These are phyloP conservation scores for Sandelia bainsii DNA, from an alignment of 2,797 vertebrate genomes.

Conservation along the genomic window DNA sequence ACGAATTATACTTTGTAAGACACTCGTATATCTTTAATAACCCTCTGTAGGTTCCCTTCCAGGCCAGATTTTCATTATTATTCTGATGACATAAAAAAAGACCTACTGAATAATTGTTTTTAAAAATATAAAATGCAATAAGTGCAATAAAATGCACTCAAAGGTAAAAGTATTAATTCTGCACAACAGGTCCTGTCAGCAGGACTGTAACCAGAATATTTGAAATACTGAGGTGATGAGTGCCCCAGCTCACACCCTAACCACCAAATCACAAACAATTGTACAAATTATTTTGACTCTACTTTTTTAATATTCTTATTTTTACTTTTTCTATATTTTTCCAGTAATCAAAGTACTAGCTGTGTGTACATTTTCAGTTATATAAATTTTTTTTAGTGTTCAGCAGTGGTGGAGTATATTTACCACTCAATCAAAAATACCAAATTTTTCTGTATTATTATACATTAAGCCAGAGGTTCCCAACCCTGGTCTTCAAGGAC, in stretches of 20 bases:
- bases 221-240: not conserved
- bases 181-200: constrained; percentile 5
- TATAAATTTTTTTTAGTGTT: no score
- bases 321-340: no score
- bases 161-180: not conserved
- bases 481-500: no score
- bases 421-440: no score
- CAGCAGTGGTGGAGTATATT: no score
- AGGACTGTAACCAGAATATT: not conserved
- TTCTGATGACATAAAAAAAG: no score
- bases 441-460: no score
- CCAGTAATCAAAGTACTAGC: no score
- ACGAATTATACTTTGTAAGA: constrained; percentile 72
- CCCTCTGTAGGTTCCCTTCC: constrained; percentile 61
- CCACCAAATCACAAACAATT: not conserved
- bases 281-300: not conserved
- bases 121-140: no score
- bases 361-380: no score
- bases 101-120: no score
- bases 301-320: not conserved
- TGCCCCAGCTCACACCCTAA: not conserved
- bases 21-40: constrained; percentile 72
- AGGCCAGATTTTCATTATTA: constrained; percentile 19
- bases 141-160: not conserved
- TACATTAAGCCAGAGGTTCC: no score